These are phyloP conservation scores for Alethe diademata DNA, from an alignment of 2,113 vertebrate species.

Conservation along the genomic window DNA sequence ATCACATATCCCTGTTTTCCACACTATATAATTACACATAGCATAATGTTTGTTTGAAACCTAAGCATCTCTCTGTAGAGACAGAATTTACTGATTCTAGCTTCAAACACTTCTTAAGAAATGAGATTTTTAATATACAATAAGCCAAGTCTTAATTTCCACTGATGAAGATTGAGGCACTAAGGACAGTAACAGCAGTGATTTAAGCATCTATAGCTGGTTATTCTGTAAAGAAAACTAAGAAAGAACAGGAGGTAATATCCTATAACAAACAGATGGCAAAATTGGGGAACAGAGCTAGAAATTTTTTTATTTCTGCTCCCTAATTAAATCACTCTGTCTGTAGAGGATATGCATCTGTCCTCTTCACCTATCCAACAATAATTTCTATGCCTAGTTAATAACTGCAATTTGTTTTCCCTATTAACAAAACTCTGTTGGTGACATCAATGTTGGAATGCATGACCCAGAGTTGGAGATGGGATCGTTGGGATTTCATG, in stretches of 20 bases:
- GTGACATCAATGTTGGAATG: neutral
- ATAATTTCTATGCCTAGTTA: neutral
- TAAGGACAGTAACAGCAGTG: neutral
- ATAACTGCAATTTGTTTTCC: neutral
- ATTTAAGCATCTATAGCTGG: neutral
- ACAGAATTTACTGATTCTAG: neutral
- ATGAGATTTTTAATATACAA: neutral
- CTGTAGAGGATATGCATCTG: neutral
- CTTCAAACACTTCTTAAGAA: neutral
- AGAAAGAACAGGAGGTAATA: neutral
- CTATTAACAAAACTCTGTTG: neutral
- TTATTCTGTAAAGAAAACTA: neutral
- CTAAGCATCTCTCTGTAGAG: neutral
- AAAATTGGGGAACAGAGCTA: neutral
- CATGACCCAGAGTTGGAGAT: neutral
- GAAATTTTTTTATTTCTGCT: neutral
- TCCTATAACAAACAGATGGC: neutral
- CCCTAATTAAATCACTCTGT: neutral
- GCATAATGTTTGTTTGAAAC: neutral
- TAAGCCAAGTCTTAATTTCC: neutral
- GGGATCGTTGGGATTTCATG: neutral
- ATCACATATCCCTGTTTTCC: neutral
- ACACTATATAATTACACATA: accelerated
- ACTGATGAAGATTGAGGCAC: neutral
- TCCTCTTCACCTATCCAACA: neutral